Conservation (phyloP, 1,140 invertebrate genomes). For the Asobara japonica region DNA sequence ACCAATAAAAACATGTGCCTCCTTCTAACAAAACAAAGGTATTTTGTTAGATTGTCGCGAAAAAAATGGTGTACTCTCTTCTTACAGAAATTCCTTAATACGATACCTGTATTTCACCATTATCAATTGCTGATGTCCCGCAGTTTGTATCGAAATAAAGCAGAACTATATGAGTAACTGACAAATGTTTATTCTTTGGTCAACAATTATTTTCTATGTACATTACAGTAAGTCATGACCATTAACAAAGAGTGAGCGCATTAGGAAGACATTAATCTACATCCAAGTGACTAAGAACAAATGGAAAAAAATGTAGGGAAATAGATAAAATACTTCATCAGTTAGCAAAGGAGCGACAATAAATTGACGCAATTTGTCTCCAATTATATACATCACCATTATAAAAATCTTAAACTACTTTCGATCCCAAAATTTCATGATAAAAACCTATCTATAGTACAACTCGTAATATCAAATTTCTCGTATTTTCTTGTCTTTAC, state of each 20-base stretch:
- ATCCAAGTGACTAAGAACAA: background rate
- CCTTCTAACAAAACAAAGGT: too few relatives aligned
- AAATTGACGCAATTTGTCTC: background rate
- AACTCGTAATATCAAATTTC: constrained; percentile 24
- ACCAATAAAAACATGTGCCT: too few relatives aligned
- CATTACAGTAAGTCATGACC: constrained; percentile 26
- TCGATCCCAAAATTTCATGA: background rate
- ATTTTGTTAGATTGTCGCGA: too few relatives aligned
- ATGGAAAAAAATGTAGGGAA: background rate
- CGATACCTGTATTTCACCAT: background rate
- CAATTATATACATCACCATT: constrained; percentile 13
- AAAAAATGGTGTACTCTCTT: too few relatives aligned
- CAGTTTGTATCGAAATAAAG: constrained; percentile 16
- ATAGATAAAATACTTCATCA: constrained; percentile 24
- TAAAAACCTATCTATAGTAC: constrained; percentile 23
- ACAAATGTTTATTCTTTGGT: constrained; percentile 30
- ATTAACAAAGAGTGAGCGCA: constrained; percentile 20
- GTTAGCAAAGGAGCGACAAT: constrained; percentile 5
- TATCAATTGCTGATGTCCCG: background rate
- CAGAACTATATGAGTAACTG: constrained; percentile 2
- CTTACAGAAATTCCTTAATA: too few relatives aligned
- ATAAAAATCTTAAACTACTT: constrained; percentile 14
- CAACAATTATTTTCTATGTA: constrained; percentile 30
- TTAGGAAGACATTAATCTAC: constrained; percentile 24
- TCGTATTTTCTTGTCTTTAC: constrained; percentile 29